Base-by-base conservation (phyloP, 1,140 invertebrate genomes). In the Panagrolaimus sp. region DNA sequence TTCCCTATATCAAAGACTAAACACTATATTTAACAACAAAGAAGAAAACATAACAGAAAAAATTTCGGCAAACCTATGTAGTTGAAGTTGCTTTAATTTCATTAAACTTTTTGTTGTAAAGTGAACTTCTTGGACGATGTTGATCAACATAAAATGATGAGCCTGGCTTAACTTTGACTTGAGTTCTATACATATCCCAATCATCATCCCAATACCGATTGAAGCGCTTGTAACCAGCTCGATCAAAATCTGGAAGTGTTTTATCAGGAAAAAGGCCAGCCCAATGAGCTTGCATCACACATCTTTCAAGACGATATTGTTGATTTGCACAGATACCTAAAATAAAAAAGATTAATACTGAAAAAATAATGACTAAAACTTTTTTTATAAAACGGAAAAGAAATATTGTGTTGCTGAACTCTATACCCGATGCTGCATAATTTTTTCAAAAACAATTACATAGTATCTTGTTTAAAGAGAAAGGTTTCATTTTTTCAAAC, bases 211-310 rank as follows among this genome's bases (percentile, higher is more conserved):
- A 82, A 67, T 83, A 81, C 10, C 80, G 70, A 21, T 78, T 81
- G 62, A 82, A 83, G 8, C 80, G 75, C 68, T 81, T 80, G 67
- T 80, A 82, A 24, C 82, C 80, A 43, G 78, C 70, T 43, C 77
- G 71, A 67, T 83, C 82, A 65, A 83, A 78, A 47, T 80, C 78
- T 1, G 74, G 69, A 65, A 75, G 71, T 14, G 78, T 83, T 28
- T 70, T 68, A 28, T 83, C 76, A 32, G 78, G 80, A 62, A 82
- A 82, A 14, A 82, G 70, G 1, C 82, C 82, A 21, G 73, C 52
- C 80, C 80, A 82, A 58, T 83, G 82, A 7, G 80, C 80, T 62
- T 82, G 78, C 80, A 82, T 83, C 14, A 82, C 80, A 74, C 80
- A 82, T 52, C 82, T 65, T 71, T 82, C 80, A 17, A 82, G 14